Evolutionary conservation across 2,888 invertebrate genomes (phyloP).

Genomic region (Platycnemis pennipes): DNA sequence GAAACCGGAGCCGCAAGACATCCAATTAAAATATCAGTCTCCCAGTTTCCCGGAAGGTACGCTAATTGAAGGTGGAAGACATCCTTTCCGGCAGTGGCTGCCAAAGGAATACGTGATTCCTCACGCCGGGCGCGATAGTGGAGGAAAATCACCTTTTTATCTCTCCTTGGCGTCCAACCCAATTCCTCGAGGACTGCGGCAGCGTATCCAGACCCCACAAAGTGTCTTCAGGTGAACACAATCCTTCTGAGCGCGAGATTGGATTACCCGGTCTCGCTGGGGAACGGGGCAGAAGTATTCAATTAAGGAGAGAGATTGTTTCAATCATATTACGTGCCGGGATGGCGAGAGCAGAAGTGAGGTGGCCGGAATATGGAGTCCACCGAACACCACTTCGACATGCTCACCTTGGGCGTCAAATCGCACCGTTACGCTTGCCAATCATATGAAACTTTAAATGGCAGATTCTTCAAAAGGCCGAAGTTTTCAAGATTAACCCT

Average conservation of each 20-base stretch:
- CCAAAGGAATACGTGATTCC: not conserved
- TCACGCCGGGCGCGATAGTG: not conserved
- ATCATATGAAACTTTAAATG: too few species aligned
- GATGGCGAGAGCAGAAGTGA: not conserved
- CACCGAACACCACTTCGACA: too few species aligned
- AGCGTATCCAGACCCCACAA: not conserved
- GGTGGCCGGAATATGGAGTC: not conserved
- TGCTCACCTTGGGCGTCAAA: too few species aligned
- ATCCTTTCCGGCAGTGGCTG: not conserved
- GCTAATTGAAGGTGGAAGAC: not conserved
- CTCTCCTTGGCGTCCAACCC: not conserved
- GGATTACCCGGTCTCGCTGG: not conserved
- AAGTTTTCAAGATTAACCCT: too few species aligned
- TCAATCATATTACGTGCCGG: not conserved
- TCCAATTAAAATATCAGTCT: not conserved
- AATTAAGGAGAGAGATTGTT: not conserved
- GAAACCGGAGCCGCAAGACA: not conserved
- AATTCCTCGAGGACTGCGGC: not conserved
- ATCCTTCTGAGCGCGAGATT: not conserved
- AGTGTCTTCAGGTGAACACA: not conserved
- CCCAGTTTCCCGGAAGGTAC: not conserved
- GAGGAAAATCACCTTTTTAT: not conserved
- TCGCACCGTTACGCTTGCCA: too few species aligned
- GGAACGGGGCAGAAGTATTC: not conserved
- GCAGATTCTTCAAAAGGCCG: too few species aligned